phyloP scores from a whole-genome alignment of 2,113 vertebrate genomes.

The Philantomba maxwellii region DNA sequence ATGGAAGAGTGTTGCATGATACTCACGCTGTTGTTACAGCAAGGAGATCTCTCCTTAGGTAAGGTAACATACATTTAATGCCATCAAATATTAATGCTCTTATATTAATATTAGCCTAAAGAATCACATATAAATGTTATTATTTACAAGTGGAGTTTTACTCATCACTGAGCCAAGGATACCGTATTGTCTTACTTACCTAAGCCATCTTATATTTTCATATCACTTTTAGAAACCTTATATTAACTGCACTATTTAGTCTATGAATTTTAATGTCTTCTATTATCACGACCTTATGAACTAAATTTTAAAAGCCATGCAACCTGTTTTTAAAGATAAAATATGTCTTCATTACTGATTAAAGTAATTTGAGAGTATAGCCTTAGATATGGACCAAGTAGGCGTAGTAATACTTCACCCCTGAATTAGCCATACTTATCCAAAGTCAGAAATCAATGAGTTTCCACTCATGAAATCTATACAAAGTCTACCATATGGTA shows the following conservation, averaged over 20 bases:
- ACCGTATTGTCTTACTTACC: not conserved
- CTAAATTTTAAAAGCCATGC: not conserved
- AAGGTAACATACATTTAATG: not conserved
- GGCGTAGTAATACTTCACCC: not conserved
- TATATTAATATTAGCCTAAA: not conserved
- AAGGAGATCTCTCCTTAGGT: constrained; percentile 92
- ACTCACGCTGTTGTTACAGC: constrained; percentile 90
- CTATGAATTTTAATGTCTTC: not conserved
- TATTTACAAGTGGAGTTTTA: not conserved
- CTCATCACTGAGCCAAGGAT: not conserved
- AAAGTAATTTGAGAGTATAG: not conserved
- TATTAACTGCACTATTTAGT: not conserved
- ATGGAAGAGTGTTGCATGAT: constrained; percentile 89
- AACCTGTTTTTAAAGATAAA: not conserved
- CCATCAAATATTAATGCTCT: not conserved
- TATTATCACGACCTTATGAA: not conserved
- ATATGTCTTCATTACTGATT: not conserved
- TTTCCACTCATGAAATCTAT: not conserved
- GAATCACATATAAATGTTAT: not conserved
- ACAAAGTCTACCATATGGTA: not conserved
- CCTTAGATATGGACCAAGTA: not conserved
- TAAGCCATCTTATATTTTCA: not conserved
- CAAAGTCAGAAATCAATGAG: not conserved
- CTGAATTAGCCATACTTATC: not conserved
- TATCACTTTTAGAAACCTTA: not conserved